phyloP scores from a whole-genome alignment of 1,140 invertebrate genomes.

The Cyrtorhinus lividipennis region DNA sequence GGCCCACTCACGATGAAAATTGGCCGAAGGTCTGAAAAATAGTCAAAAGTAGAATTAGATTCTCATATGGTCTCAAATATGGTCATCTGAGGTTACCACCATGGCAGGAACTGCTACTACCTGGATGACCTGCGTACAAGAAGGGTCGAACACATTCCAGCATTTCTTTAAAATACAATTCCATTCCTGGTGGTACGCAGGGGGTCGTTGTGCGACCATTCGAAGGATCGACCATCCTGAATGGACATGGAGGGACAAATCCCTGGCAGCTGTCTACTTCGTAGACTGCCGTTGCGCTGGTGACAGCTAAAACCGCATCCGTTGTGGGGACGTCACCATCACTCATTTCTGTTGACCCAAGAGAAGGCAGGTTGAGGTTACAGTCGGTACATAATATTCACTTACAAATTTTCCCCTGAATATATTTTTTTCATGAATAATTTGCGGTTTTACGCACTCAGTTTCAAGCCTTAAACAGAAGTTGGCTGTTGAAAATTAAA shows the following conservation, averaged over 20 bases:
- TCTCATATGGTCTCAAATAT: background rate
- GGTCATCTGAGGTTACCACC: background rate
- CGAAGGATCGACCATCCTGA: background rate
- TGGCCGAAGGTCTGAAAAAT: conserved; percentile 12
- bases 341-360: too few species aligned
- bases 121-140: background rate
- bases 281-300: background rate
- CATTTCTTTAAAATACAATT: background rate
- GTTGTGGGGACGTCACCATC: background rate
- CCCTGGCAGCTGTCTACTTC: background rate
- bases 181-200: background rate
- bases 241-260: background rate
- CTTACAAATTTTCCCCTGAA: background rate
- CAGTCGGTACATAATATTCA: background rate
- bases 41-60: background rate
- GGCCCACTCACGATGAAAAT: conserved; percentile 10
- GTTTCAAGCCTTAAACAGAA: too few species aligned
- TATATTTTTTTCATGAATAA: background rate
- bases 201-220: background rate
- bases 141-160: background rate
- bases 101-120: background rate
- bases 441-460: too few species aligned
- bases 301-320: background rate
- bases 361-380: background rate
- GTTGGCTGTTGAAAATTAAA: background rate